phyloP scores from a whole-genome alignment of 2,888 invertebrate genomes.

The Volucella zonaria region DNA sequence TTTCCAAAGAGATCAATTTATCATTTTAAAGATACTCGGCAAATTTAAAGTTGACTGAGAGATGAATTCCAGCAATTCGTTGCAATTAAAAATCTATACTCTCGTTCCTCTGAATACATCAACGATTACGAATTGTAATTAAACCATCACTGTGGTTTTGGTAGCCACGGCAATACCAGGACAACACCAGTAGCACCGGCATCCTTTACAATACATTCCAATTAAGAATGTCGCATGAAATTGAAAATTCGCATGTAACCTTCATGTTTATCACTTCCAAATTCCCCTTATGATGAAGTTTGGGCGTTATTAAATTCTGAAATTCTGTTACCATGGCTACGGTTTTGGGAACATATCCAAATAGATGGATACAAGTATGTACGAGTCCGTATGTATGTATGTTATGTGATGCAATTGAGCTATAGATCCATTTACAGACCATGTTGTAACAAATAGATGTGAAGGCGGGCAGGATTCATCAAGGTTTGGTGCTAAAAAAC shows the following conservation, averaged over 20 bases:
- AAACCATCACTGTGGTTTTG: conserved; percentile 15
- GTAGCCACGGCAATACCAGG: conserved; percentile 25
- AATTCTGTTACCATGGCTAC: conserved; percentile 33
- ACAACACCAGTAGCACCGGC: not conserved
- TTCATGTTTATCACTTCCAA: conserved; percentile 2
- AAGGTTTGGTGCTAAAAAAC: no score
- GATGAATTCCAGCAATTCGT: no score
- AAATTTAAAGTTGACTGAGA: not conserved
- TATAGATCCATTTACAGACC: not conserved
- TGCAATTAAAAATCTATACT: not conserved
- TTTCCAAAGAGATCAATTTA: no score
- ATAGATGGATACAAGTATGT: conserved; percentile 16
- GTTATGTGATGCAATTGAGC: not conserved
- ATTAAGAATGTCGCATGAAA: conserved; percentile 40
- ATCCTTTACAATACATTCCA: conserved; percentile 10
- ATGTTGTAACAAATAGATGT: not conserved
- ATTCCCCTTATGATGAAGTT: conserved; percentile 16
- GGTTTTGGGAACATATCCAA: not conserved
- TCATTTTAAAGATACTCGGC: no score
- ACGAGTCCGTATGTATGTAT: no score
- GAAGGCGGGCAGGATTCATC: not conserved
- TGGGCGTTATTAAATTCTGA: conserved; percentile 42
- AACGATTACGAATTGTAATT: conserved; percentile 18
- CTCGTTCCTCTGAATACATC: not conserved
- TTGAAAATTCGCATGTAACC: conserved; percentile 38